Evolutionary conservation across 1,140 invertebrate genomes (phyloP), one percentile per base, ranked within the genome.

Genomic region (Drosophila takahashii): DNA sequence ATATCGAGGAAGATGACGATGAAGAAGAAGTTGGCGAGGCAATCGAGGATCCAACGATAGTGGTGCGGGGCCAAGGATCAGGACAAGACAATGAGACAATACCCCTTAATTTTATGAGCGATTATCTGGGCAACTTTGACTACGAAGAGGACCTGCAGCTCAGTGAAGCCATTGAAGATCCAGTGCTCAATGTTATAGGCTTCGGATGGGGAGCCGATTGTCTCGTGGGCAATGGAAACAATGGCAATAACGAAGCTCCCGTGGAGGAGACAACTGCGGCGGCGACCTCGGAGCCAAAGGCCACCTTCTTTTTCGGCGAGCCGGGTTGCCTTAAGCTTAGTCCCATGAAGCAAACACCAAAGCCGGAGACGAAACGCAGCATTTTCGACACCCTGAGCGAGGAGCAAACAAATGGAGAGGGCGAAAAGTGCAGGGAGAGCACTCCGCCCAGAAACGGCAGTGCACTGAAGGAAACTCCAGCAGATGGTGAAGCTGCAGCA

Each of bases 41-140:
- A 26, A 95, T 97, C 64, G 95, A 96, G 92, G 96, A 97, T 81
- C 95, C 95, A 41, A 87, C 96, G 1, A 94, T 97, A 93, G 91
- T 96, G 77, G 93, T 97, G 3, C 94, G 94, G 58, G 96, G 96
- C 1, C 94, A 95, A 79, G 96, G 96, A 9, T 94, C 94, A 37
- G 96, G 96, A 1, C 94, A 93, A 50, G 95, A 95, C 34, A 96
- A 95, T 83, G 94, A 96, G 16, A 64, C 65, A 0, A 8, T 69
- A 0, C 48, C 58, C 8, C 16, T 9, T 10, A n/a, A 3, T 8
- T 15, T 27, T 10, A 15, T 32, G 13, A 34, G 8, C 32, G 44
- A 62, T 65, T 70, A 29, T 5, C 56, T 37, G 9, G 4, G 5
- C 11, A 13, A 18, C 62, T 47, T 53, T n/a, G 67, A 52, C 13